These are phyloP conservation scores for Sorex araneus DNA, from an alignment of 2,113 vertebrate genomes.

Conservation along the genomic window DNA sequence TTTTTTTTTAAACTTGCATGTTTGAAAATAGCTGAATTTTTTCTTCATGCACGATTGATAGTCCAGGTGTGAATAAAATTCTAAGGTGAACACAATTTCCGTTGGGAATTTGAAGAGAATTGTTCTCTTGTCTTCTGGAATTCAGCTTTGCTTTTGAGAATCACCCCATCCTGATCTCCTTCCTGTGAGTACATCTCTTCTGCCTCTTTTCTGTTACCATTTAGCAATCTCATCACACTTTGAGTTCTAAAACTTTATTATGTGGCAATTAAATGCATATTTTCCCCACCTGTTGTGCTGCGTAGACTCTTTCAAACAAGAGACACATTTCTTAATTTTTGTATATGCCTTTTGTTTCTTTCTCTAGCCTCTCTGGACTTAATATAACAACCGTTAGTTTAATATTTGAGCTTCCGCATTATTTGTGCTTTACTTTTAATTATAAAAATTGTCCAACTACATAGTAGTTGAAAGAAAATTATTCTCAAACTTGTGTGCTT, in stretches of 20 bases:
- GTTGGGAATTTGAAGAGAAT: background rate
- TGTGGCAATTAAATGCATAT: background rate
- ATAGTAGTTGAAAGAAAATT: background rate
- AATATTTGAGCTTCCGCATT: background rate
- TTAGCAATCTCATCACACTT: background rate
- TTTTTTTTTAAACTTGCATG: background rate
- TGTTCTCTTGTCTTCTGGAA: background rate
- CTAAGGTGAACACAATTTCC: constrained; percentile 49
- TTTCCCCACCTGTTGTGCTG: background rate
- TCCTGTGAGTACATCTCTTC: background rate
- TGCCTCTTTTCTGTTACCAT: background rate
- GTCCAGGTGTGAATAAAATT: constrained; percentile 43
- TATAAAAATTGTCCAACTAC: background rate
- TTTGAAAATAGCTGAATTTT: constrained; percentile 48
- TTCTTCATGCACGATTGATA: constrained; percentile 49
- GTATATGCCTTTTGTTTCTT: background rate
- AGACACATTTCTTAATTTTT: background rate
- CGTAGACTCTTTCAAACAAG: background rate
- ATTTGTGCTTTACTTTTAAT: background rate
- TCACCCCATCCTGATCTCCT: background rate
- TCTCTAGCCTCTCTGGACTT: background rate
- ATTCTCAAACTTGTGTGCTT: background rate
- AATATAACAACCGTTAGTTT: background rate
- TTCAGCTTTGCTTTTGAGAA: background rate
- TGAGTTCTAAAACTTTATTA: background rate